These are phyloP conservation scores for Galagoides demidoff DNA, from an alignment of 2,797 vertebrate genomes.

Conservation along the genomic window DNA sequence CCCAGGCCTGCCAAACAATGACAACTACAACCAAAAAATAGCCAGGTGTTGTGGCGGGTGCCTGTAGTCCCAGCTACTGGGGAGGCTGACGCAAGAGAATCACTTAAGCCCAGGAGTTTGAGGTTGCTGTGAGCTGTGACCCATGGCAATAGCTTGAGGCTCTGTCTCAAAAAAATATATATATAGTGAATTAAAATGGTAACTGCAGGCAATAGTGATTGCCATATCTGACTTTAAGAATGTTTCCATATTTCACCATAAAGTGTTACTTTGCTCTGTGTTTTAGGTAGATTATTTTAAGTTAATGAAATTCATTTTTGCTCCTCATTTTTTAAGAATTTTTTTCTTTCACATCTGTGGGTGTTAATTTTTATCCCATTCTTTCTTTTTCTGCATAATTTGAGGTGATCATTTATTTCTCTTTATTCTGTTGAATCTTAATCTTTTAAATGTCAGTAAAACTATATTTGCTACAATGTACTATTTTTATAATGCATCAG, in stretches of 20 bases:
- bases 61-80: too few relatives aligned
- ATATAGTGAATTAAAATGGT: too few relatives aligned
- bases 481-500: background rate
- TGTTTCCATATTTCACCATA: slow-evolving; percentile 26
- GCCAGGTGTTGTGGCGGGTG: too few relatives aligned
- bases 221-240: background rate
- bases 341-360: background rate
- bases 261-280: background rate
- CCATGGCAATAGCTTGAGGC: too few relatives aligned
- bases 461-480: background rate
- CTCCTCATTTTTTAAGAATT: background rate
- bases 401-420: background rate
- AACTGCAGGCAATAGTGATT: background rate
- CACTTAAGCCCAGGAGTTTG: too few relatives aligned
- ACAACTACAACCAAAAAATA: too few relatives aligned
- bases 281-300: slow-evolving; percentile 24
- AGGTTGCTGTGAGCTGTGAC: too few relatives aligned
- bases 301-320: slow-evolving; percentile 19
- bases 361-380: background rate
- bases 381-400: background rate
- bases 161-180: too few relatives aligned
- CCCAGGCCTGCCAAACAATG: too few relatives aligned
- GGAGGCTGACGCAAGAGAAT: too few relatives aligned
- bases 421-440: slow-evolving; percentile 14
- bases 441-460: background rate